Percentiles rank a stretch among this genome's conserved stretches.
Conservation (phyloP, 2,113 vertebrate genomes). For the Bufo gargarizans region DNA sequence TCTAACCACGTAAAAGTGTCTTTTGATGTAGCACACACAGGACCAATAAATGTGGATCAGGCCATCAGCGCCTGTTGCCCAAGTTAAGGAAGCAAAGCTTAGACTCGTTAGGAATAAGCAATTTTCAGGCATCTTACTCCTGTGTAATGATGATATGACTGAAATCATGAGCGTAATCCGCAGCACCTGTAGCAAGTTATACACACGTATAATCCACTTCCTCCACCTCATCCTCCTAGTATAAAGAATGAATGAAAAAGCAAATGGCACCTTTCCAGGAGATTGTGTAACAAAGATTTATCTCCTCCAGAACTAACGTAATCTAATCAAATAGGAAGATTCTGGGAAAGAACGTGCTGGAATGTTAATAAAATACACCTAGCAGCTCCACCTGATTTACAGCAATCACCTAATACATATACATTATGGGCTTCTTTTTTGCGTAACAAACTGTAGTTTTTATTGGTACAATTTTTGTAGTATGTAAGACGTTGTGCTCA, state of each 20-base stretch:
- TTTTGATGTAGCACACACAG: constrained; percentile 42
- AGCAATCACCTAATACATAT: too few species aligned
- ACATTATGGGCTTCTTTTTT: too few species aligned
- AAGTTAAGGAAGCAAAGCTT: constrained; percentile 1
- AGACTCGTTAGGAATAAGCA: constrained; percentile 17
- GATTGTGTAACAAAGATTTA: not conserved
- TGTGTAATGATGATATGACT: not conserved
- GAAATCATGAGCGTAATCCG: constrained; percentile 12
- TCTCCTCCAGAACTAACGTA: not conserved
- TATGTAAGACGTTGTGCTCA: too few species aligned
- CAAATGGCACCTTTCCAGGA: not conserved
- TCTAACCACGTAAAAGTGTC: not conserved
- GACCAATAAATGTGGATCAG: constrained; percentile 1
- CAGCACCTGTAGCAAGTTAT: constrained; percentile 23
- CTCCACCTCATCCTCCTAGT: not conserved
- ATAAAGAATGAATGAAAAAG: not conserved
- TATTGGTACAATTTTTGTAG: too few species aligned
- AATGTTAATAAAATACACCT: not conserved
- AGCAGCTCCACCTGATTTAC: not conserved
- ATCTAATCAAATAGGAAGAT: not conserved
- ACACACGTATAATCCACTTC: constrained; percentile 35
- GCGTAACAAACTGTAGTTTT: too few species aligned
- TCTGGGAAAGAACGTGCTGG: not conserved
- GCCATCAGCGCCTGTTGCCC: not conserved
- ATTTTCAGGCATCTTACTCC: not conserved